Evolutionary conservation across 2,797 vertebrate species (phyloP), one percentile per base, ranked within the genome.

Genomic region (Betta splendens): DNA sequence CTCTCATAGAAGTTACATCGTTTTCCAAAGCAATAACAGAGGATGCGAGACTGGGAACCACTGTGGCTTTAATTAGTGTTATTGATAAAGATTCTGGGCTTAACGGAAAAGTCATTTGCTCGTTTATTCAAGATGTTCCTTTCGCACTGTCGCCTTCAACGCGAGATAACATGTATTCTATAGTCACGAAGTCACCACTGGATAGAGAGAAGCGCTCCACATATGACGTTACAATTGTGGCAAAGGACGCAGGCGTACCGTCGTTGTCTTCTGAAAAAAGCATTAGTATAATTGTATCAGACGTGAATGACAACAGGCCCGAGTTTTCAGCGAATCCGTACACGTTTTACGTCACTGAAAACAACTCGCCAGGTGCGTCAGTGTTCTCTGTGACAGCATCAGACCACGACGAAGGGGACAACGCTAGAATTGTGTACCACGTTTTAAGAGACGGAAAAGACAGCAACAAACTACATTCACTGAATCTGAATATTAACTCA

Each of bases 281-380:
- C 1, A 52, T 91, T 2, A 75, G 10, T 1, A 59, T 92, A 31
- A 11, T 72, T 5, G 10, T 84, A 10, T 93, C 91, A 0, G 94
- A 94, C 0, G 87, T 94, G 6, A 95, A 95, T 0, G 93, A 95
- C 66, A 94, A 95, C 0, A 85, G 85, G 0, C 94, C 94, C 0
- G 59, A 50, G 11, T 95, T 95, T 71, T 59, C 82, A 10, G 71
- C 81, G 39, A 90, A 87, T 5, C 92, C 91, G n/a, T 92, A 93
- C 54, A 89, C 79, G 0, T 88, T 91, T 20, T 94, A 94, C 0
- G 62, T 95, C 16, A 69, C 68, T 32, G 93, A 94, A 61, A 92
- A 92, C 53, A 94, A 94, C 0, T 51, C 70, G 0, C 91, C 92
- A 2, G 80, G 78, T 3, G 51, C 17, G 0, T 51, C 44, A 0